Evolutionary conservation across 2,888 invertebrate genomes (phyloP), one percentile per base, ranked within the genome.

Genomic region (Bellardia pandia): DNA sequence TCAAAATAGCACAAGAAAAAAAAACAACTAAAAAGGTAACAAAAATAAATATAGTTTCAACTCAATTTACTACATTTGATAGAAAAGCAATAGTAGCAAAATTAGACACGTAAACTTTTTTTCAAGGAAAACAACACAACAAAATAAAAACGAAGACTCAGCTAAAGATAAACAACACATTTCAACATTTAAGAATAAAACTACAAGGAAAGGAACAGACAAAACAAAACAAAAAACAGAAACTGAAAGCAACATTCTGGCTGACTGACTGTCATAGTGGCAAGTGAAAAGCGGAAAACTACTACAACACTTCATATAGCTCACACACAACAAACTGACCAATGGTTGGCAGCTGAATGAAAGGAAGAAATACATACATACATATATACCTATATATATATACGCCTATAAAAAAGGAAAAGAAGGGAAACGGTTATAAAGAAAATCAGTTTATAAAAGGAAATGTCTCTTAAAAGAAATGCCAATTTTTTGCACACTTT

Each of bases 31-130:
- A 68, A 45, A 79, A 79, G 71, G 78, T 71, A 79, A 79, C 62
- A 79, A 40, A 79, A 30, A 68, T 13, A 77, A 51, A 40, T 60
- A 45, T 80, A 72, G 79, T 80, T 80, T 80, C 80, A 64, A 80
- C 80, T 72, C 80, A 80, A 80, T 72, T 80, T 64, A 80, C 80
- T 80, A 58, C 74, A 81, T 74, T 66, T 48, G 66, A 81, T 74
- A 74, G 8, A 53, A 66, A 64, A 14, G 37, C 11, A 71, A 40
- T 4, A 45, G 11, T 7, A 45, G 45, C 45, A 45, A 45, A 45
- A 45, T 64, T 45, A 74, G 72, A 81, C 80, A 81, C 74, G 80
- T 74, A 72, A 74, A 81, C 66, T 40, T 62, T 58, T 56, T 78
- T 45, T 7, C 13, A 53, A 66, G 51, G 14, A 16, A 11, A 33